A percentile compares a stretch with the other conserved stretches of the same genome.
Conservation (phyloP, 2,797 vertebrate species). For the Tapirus indicus region DNA sequence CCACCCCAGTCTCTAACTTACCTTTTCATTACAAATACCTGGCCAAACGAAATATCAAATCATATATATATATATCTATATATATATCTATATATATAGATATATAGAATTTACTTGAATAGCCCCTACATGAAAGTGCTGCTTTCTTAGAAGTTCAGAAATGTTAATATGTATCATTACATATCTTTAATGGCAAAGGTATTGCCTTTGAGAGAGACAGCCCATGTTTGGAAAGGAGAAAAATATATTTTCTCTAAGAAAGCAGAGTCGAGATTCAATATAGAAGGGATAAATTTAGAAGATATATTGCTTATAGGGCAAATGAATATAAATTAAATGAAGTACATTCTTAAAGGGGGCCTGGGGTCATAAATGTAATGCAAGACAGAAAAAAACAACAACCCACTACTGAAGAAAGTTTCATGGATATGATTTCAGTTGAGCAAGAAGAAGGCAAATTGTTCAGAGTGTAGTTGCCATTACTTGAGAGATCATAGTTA, state of each 20-base stretch:
- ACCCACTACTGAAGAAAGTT: not conserved
- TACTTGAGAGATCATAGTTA: not conserved
- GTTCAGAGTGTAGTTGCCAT: not conserved
- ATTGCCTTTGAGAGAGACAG: not conserved
- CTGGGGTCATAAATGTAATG: not conserved
- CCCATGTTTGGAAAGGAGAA: not conserved
- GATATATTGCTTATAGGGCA: not conserved
- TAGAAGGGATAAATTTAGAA: not conserved
- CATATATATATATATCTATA: not conserved
- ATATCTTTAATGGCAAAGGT: not conserved
- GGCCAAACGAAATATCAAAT: constrained; percentile 62
- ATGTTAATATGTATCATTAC: not conserved
- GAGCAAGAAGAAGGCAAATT: not conserved
- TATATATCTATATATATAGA: too few relatives aligned
- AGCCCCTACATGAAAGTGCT: constrained; percentile 13
- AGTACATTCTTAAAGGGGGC: not conserved
- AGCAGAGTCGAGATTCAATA: not conserved
- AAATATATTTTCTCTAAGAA: constrained; percentile 24
- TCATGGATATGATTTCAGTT: not conserved
- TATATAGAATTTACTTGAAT: constrained; percentile 16
- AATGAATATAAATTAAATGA: constrained; percentile 26
- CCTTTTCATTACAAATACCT: constrained; percentile 33
- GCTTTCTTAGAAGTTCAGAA: constrained; percentile 52
- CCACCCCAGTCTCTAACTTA: not conserved
- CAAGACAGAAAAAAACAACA: not conserved